These are phyloP conservation scores for Episyrphus balteatus DNA, from an alignment of 1,140 invertebrate species.

Conservation along the genomic window DNA sequence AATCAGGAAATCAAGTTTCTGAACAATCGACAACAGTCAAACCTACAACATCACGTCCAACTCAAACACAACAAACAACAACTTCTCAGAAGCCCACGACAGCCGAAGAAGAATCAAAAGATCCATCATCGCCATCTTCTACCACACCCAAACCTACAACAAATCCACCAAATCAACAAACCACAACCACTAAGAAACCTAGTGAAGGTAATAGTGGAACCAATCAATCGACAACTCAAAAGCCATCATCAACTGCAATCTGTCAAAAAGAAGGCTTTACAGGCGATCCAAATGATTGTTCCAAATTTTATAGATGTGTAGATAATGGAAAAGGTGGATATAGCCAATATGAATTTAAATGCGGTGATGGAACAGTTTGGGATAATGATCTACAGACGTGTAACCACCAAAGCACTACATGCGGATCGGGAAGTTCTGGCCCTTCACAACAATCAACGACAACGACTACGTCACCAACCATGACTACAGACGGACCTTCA, in stretches of 20 bases:
- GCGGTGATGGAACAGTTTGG: constrained; percentile 55
- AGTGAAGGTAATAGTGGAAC: not conserved
- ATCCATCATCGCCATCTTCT: not conserved
- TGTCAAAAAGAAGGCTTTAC: constrained; percentile 42
- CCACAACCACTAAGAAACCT: constrained; percentile 7
- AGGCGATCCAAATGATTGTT: constrained; percentile 47
- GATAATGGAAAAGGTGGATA: constrained; percentile 45
- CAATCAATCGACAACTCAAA: constrained; percentile 3
- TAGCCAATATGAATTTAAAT: constrained; percentile 49
- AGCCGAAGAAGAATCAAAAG: not conserved
- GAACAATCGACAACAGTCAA: constrained; percentile 9
- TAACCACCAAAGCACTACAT: constrained; percentile 43
- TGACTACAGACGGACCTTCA: not conserved
- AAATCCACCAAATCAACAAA: constrained; percentile 14
- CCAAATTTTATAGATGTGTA: constrained; percentile 57
- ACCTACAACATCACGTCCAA: constrained; percentile 16
- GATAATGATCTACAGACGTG: constrained; percentile 46
- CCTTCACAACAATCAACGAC: constrained; percentile 11
- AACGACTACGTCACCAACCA: constrained; percentile 11
- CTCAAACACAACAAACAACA: constrained; percentile 9
- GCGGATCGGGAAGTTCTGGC: not conserved
- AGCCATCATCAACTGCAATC: not conserved
- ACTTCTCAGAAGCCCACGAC: not conserved
- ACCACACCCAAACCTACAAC: constrained; percentile 15
- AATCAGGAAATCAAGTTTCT: not conserved